Percentiles rank a stretch among this genome's conserved stretches.
Evolutionary conservation across 2,888 invertebrate genomes (phyloP).

Genomic region (Penaeus monodon): DNA sequence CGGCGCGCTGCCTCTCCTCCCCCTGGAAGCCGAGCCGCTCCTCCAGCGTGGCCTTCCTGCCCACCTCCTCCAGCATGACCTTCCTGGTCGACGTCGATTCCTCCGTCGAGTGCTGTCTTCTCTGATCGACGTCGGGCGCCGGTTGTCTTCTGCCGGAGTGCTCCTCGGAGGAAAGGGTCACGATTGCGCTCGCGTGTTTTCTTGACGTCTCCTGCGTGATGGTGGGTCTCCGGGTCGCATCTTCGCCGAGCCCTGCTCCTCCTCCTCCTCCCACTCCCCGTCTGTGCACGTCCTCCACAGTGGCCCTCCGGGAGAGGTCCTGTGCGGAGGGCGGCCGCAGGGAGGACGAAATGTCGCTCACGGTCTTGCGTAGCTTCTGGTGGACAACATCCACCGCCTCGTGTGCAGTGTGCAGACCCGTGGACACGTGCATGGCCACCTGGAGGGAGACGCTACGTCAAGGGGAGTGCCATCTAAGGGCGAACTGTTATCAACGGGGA

Average conservation of each 20-base stretch:
- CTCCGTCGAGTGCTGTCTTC: too few species aligned
- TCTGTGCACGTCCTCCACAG: neutral
- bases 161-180: too few species aligned
- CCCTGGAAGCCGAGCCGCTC: neutral
- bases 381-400: slow-evolving; percentile 55
- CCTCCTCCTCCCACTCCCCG: neutral
- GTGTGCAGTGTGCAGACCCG: slow-evolving; percentile 49
- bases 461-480: neutral
- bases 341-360: slow-evolving; percentile 60
- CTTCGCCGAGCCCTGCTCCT: slow-evolving; percentile 13
- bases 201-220: too few species aligned
- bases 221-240: slow-evolving; percentile 3
- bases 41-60: slow-evolving; percentile 11
- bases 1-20: neutral
- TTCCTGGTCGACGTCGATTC: slow-evolving; percentile 14
- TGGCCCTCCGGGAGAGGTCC: slow-evolving; percentile 42
- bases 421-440: slow-evolving; percentile 53
- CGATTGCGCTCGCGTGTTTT: too few species aligned
- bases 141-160: too few species aligned
- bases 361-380: slow-evolving; percentile 64
- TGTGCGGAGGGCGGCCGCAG: slow-evolving; percentile 38
- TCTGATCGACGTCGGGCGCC: too few species aligned
- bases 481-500: too few species aligned
- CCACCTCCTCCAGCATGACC: slow-evolving; percentile 5
- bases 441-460: slow-evolving; percentile 8